Conservation (phyloP, 2,113 vertebrate genomes). For the Crotalus horridus region DNA sequence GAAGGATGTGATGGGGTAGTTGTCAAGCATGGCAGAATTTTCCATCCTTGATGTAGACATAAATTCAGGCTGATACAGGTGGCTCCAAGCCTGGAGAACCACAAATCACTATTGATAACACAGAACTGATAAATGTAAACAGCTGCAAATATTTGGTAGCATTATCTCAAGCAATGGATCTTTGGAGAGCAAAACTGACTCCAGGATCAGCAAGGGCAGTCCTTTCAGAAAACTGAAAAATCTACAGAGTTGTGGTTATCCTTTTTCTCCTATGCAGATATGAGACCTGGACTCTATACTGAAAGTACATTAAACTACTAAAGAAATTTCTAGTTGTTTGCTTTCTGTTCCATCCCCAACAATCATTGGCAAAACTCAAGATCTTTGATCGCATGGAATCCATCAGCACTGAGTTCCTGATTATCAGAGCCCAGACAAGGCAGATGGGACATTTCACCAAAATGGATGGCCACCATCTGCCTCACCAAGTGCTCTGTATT, state of each 20-base stretch:
- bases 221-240: not conserved
- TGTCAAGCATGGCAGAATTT: not conserved
- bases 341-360: not conserved
- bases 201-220: not conserved
- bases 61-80: not conserved
- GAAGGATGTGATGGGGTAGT: not conserved
- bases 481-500: not conserved
- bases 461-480: not conserved
- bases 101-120: not conserved
- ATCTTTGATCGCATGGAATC: not conserved
- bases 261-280: not conserved
- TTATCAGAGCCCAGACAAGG: not conserved
- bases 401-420: not conserved
- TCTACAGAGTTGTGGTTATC: not conserved
- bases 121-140: not conserved
- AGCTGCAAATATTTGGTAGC: not conserved
- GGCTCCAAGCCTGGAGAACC: not conserved
- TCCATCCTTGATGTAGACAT: not conserved
- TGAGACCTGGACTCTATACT: not conserved
- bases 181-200: not conserved
- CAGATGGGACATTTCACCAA: not conserved
- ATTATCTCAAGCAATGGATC: not conserved
- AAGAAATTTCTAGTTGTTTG: not conserved
- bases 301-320: not conserved
- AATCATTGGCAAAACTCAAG: not conserved